Conservation (phyloP, 2,797 vertebrate species). For the Sebastes diploproa region DNA sequence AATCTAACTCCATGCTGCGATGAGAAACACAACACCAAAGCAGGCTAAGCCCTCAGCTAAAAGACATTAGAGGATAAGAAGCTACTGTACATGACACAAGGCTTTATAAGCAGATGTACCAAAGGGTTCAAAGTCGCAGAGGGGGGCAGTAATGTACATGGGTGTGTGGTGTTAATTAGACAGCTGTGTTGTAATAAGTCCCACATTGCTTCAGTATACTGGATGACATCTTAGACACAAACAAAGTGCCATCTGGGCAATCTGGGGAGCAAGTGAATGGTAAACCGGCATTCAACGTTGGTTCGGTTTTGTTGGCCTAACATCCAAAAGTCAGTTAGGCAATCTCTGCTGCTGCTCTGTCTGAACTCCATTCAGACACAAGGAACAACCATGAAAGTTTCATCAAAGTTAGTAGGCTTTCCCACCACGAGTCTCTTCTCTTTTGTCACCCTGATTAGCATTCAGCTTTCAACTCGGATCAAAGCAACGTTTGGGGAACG, state of each 20-base stretch:
- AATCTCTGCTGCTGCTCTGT: not conserved
- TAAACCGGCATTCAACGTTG: not conserved
- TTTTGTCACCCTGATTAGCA: conserved; percentile 5
- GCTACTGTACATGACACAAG: conserved; percentile 12
- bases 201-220: not conserved
- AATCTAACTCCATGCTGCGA: conserved; percentile 5
- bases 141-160: not conserved
- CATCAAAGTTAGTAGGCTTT: not conserved
- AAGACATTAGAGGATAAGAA: not conserved
- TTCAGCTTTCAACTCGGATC: not conserved
- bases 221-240: conserved; percentile 44
- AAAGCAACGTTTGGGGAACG: conserved; percentile 12
- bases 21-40: conserved; percentile 8
- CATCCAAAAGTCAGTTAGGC: not conserved
- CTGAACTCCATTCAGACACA: not conserved
- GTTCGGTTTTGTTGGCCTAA: not conserved
- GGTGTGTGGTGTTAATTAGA: conserved; percentile 43
- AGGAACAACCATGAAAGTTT: not conserved
- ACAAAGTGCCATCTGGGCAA: conserved; percentile 68
- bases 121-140: conserved; percentile 19
- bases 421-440: not conserved
- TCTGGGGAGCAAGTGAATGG: not conserved
- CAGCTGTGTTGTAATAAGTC: conserved; percentile 34
- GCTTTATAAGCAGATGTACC: conserved; percentile 15
- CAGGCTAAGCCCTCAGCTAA: conserved; percentile 8